A percentile compares a stretch with the other conserved stretches of the same genome.
Evolutionary conservation across 2,888 invertebrate genomes (phyloP).

Genomic region (Zaprionus obscuricornis): DNA sequence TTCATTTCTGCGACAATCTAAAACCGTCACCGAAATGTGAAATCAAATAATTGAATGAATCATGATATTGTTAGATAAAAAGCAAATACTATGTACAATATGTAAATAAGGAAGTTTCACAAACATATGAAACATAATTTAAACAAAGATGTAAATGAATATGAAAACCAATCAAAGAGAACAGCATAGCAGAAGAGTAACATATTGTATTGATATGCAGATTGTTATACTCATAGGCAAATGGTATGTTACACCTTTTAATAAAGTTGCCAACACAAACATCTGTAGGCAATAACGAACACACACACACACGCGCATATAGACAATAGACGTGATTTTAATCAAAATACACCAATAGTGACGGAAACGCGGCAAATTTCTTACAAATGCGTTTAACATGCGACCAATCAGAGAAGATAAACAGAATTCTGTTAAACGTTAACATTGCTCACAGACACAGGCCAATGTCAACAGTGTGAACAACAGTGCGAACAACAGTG

Average conservation of each 20-base stretch:
- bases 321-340: slow-evolving; percentile 25
- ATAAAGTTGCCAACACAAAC: slow-evolving; percentile 49
- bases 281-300: neutral
- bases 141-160: slow-evolving; percentile 19
- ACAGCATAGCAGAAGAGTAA: slow-evolving; percentile 25
- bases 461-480: slow-evolving; percentile 62
- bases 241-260: slow-evolving; percentile 55
- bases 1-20: neutral
- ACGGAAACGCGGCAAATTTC: slow-evolving; percentile 28
- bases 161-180: slow-evolving; percentile 50
- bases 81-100: slow-evolving; percentile 30
- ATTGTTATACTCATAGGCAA: slow-evolving; percentile 29
- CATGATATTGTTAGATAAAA: slow-evolving; percentile 9
- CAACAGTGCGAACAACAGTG: too few relatives aligned
- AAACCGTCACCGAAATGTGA: neutral
- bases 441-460: slow-evolving; percentile 49
- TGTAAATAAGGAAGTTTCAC: slow-evolving; percentile 23
- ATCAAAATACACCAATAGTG: slow-evolving; percentile 23
- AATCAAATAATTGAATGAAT: slow-evolving; percentile 12
- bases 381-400: slow-evolving; percentile 59
- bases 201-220: slow-evolving; percentile 11
- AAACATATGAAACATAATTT: slow-evolving; percentile 1
- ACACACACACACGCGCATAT: neutral
- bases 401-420: slow-evolving; percentile 65
- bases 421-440: slow-evolving; percentile 61